These are phyloP conservation scores for Beris morrisii DNA, from an alignment of 2,888 invertebrate genomes.

Conservation along the genomic window DNA sequence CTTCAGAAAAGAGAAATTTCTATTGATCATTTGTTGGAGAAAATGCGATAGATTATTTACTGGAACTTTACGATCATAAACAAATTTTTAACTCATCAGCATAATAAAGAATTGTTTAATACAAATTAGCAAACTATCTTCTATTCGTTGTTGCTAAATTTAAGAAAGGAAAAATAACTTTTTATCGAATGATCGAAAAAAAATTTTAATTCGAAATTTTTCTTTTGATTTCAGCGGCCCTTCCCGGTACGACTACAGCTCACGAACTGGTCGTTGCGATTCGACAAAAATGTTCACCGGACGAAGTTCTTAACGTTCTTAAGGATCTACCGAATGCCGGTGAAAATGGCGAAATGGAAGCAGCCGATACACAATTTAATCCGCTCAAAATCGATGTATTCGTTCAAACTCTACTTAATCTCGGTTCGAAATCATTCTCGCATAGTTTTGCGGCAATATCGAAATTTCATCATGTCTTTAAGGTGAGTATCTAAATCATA, in stretches of 20 bases:
- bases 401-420: constrained; percentile 89
- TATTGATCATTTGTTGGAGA: too few species aligned
- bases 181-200: too few species aligned
- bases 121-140: too few species aligned
- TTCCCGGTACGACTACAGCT: constrained; percentile 81
- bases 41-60: too few species aligned
- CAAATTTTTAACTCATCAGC: too few species aligned
- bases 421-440: constrained; percentile 96
- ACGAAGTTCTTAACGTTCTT: constrained; percentile 84
- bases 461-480: constrained; percentile 90
- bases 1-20: too few species aligned
- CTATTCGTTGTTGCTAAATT: too few species aligned
- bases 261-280: constrained; percentile 86
- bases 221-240: constrained; percentile 59
- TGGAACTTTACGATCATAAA: too few species aligned
- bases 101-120: too few species aligned
- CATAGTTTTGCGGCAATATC: constrained; percentile 99
- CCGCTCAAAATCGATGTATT: constrained; percentile 95
- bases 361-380: constrained; percentile 76
- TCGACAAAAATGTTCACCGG: constrained; percentile 85
- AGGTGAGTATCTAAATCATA: constrained; percentile 59
- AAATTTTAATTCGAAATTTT: too few species aligned
- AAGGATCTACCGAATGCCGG: constrained; percentile 84
- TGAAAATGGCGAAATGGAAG: constrained; percentile 59
- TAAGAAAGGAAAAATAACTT: too few species aligned